Conservation (phyloP, 37 sponge, comb jelly and placozoan species). For the Aphrocallistes beatrix region DNA sequence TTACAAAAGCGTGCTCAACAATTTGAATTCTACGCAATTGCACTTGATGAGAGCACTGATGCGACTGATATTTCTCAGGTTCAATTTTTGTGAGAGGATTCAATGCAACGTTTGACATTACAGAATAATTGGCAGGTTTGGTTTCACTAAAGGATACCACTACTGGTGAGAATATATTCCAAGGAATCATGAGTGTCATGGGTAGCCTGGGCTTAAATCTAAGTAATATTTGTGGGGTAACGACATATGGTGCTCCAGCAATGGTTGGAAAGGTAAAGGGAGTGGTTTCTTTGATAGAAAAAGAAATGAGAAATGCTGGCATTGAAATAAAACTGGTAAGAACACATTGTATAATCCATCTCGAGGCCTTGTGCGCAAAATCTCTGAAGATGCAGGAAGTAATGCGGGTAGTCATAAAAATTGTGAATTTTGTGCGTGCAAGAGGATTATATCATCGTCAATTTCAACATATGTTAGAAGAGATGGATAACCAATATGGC, state of each 20-base stretch:
- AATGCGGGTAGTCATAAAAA: background rate
- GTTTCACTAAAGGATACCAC: background rate
- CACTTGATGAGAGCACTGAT: slow-evolving; percentile 11
- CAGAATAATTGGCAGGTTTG: background rate
- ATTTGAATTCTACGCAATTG: slow-evolving; percentile 16
- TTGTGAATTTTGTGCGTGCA: background rate
- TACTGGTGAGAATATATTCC: background rate
- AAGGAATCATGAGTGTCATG: background rate
- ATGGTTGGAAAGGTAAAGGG: background rate
- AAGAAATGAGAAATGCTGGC: slow-evolving; percentile 10
- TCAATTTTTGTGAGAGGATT: background rate
- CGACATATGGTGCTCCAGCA: slow-evolving; percentile 9
- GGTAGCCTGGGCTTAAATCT: background rate
- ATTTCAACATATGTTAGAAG: background rate
- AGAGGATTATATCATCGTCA: slow-evolving; percentile 10
- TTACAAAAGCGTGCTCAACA: background rate
- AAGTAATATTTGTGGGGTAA: background rate
- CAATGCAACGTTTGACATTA: background rate
- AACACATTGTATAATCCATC: background rate
- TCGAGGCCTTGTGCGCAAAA: slow-evolving; percentile 16
- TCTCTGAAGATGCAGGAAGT: slow-evolving; percentile 11
- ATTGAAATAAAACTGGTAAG: background rate
- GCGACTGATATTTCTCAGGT: background rate
- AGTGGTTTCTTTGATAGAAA: slow-evolving; percentile 6
- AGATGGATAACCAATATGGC: background rate